Evolutionary conservation across 2,888 invertebrate genomes (phyloP).

Genomic region (Oligia latruncula): DNA sequence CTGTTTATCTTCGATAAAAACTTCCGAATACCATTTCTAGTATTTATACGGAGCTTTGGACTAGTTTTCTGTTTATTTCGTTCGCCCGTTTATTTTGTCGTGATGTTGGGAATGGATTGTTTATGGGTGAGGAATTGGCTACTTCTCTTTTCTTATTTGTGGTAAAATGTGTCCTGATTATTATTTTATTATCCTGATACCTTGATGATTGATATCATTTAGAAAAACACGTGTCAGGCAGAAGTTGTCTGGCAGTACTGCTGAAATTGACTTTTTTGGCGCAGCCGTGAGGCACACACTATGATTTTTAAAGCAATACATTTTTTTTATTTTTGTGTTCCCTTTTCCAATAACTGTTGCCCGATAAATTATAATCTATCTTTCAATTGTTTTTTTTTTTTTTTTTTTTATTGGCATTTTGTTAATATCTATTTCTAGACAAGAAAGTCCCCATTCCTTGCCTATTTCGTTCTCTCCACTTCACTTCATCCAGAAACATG

Average conservation of each 20-base stretch:
- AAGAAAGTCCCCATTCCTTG: not conserved
- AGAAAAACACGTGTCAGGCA: not conserved
- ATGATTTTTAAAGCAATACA: not conserved
- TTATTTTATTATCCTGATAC: too few species aligned
- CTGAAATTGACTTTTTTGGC: too few species aligned
- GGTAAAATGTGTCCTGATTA: not conserved
- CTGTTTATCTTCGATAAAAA: constrained; percentile 66
- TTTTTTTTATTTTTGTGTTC: not conserved
- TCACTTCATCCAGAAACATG: not conserved
- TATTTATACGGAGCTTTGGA: constrained; percentile 38
- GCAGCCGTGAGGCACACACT: not conserved
- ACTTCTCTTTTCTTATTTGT: not conserved
- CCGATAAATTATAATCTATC: not conserved
- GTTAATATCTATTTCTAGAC: not conserved
- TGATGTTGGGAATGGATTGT: constrained; percentile 10
- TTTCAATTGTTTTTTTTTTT: too few species aligned
- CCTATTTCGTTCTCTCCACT: not conserved
- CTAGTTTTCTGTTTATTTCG: constrained; percentile 38
- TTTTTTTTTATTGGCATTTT: not conserved
- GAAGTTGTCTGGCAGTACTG: not conserved
- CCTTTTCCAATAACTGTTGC: not conserved
- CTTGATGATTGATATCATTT: not conserved
- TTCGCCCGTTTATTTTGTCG: constrained; percentile 10
- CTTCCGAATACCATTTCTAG: constrained; percentile 49
- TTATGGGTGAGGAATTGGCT: constrained; percentile 2